A percentile compares a stretch with the other conserved stretches of the same genome.
These are phyloP conservation scores for Alca torda DNA, from an alignment of 2,797 vertebrate genomes.

Conservation along the genomic window DNA sequence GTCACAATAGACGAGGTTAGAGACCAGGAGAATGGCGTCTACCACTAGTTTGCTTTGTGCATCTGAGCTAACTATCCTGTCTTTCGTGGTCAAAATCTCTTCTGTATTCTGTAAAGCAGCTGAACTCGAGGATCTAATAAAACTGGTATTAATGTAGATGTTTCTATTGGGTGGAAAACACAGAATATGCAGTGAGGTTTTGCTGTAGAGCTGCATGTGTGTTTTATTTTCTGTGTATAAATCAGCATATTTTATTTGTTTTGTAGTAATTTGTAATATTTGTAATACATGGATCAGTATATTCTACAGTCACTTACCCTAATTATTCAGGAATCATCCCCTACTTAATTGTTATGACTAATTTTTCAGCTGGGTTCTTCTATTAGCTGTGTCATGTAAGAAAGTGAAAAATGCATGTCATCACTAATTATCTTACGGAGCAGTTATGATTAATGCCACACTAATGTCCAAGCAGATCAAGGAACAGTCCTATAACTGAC, in stretches of 20 bases:
- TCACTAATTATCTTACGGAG: background rate
- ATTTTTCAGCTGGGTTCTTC: conserved; percentile 5
- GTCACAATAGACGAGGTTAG: background rate
- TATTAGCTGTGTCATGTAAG: background rate
- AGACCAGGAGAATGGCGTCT: background rate
- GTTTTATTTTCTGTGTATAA: background rate
- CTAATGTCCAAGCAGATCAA: background rate
- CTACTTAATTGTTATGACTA: background rate
- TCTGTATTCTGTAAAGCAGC: background rate
- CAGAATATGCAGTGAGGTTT: background rate
- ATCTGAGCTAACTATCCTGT: background rate
- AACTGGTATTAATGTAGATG: background rate
- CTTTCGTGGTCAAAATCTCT: background rate
- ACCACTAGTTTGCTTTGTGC: background rate
- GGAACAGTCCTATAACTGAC: background rate
- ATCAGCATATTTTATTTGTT: background rate
- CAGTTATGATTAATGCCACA: background rate
- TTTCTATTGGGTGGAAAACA: background rate
- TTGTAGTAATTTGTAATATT: background rate
- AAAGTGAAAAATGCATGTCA: background rate
- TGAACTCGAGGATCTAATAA: background rate
- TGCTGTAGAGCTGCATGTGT: background rate
- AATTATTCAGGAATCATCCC: background rate
- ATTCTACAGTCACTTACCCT: background rate
- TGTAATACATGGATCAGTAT: background rate